Conservation (phyloP, 2,888 invertebrate species). For the Embidobia sp. region DNA sequence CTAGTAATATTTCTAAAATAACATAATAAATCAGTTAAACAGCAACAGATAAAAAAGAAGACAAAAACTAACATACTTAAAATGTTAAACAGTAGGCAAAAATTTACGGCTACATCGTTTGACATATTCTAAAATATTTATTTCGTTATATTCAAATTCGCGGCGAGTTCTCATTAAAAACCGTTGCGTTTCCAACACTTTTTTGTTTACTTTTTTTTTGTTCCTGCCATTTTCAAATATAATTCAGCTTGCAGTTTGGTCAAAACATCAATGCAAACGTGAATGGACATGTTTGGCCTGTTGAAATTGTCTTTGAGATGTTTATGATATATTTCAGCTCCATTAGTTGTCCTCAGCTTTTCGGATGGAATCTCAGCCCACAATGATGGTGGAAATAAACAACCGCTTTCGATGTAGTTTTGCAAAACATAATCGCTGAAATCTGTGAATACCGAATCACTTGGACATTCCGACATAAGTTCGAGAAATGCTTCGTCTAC, state of each 20-base stretch:
- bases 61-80: no score
- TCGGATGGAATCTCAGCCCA: not conserved
- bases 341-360: conserved; percentile 1
- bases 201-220: not conserved
- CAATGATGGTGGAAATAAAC: conserved; percentile 5
- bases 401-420: conserved; percentile 10
- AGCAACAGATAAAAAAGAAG: no score
- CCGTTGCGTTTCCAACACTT: no score
- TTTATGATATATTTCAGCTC: conserved; percentile 8
- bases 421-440: conserved; percentile 11
- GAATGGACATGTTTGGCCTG: not conserved
- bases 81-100: no score
- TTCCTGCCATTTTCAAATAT: not conserved
- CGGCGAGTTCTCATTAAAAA: no score
- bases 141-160: no score
- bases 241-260: not conserved
- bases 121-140: no score
- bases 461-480: no score
- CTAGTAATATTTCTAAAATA: no score
- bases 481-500: conserved; percentile 5
- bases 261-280: conserved; percentile 2
- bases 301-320: conserved; percentile 20
- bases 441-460: not conserved
- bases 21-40: no score
- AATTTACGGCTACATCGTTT: no score